phyloP scores from a whole-genome alignment of 1,140 invertebrate genomes.

The Cotesia chilonis region DNA sequence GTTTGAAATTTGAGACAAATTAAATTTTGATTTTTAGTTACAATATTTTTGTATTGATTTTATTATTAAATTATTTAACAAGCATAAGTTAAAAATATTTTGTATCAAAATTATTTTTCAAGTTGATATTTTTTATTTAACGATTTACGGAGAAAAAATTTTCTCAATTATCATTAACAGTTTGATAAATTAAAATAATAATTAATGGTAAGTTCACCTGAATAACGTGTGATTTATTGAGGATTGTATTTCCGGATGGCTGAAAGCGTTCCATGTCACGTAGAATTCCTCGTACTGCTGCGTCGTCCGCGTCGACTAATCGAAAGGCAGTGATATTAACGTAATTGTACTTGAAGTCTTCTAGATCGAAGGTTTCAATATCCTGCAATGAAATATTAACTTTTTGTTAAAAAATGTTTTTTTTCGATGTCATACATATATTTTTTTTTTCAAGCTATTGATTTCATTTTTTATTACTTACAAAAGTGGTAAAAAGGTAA shows the following conservation, averaged over 20 bases:
- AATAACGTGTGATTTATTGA: constrained; percentile 69
- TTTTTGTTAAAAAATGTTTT: constrained; percentile 10
- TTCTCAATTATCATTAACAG: no score
- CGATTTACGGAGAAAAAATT: no score
- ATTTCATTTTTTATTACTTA: constrained; percentile 63
- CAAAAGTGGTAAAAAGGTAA: constrained; percentile 76
- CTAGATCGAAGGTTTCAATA: constrained; percentile 72
- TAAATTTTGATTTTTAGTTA: no score
- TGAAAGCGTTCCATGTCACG: constrained; percentile 75
- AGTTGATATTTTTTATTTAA: no score
- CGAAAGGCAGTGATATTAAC: constrained; percentile 75
- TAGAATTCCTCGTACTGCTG: constrained; percentile 67
- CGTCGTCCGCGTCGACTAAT: constrained; percentile 69
- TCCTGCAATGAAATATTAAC: constrained; percentile 58
- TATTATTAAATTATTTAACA: no score
- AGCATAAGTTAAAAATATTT: no score
- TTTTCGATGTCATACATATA: not conserved
- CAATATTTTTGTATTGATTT: no score
- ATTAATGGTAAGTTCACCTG: constrained; percentile 59
- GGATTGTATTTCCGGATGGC: constrained; percentile 64
- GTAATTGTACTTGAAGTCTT: constrained; percentile 74
- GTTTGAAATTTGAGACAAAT: no score
- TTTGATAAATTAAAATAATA: constrained; percentile 3
- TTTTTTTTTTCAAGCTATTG: constrained; percentile 23
- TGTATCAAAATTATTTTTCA: no score